Evolutionary conservation across 2,888 invertebrate species (phyloP), one percentile per base, ranked within the genome.

Genomic region (Oxystoma pomonae): DNA sequence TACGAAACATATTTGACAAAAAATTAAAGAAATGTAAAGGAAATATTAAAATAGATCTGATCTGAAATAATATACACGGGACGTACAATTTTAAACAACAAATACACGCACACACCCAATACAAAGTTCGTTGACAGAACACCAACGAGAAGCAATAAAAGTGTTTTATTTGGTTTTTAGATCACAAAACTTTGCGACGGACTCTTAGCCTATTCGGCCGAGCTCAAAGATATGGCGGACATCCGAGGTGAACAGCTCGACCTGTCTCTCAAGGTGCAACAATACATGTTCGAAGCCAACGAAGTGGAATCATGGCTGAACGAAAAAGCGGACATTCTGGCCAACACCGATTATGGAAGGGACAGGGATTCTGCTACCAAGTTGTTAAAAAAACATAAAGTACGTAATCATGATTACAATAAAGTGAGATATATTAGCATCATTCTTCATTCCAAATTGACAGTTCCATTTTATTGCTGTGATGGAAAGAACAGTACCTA

Each of bases 221-320:
- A 90, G 59, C 84, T 95, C 9, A 86, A 90, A 50, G 83, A 85
- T 18, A 88, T 88, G 67, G 89, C 91, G 0, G 84, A 84, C 21
- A 87, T 89, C 67, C 85, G 95, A 55, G 89, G 88, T 20, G 86
- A 86, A 50, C 89, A 91, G 66, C 84, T 97, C 64, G 96, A 96
- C 70, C 85, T 93, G 67, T 93, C 94, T 0, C 82, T 96, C 61
- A 90, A 90, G 75, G 92, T 94, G 9, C 97, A 97, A 79, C 94
- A 96, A 83, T 95, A 92, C 82, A 87, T 92, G 81, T 93, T 92
- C 75, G 95, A 96, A 77, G 92, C 94, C 12, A 89, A 89, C 56
- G 96, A 96, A 80, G 91, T 97, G 67, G 97, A 97, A 80, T 89
- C 91, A 20, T 97, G 96, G 96, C 84, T 97, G 67, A 88, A 89